Conservation (phyloP, 2,113 vertebrate genomes). For the Pachyramphus minor region DNA sequence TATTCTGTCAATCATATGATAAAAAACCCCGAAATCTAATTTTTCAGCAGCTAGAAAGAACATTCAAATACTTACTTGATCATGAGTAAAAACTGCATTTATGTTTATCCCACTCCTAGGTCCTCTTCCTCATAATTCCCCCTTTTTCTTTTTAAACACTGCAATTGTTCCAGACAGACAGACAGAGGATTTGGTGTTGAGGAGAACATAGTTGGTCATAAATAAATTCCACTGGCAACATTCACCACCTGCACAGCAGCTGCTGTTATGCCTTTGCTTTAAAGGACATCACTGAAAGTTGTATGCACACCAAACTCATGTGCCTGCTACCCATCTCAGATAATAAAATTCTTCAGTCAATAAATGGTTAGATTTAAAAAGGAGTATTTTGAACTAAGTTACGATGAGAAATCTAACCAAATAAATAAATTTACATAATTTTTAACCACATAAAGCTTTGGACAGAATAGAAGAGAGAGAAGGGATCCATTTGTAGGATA, state of each 20-base stretch:
- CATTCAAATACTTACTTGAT: not conserved
- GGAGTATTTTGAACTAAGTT: not conserved
- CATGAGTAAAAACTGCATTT: not conserved
- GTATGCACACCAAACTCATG: not conserved
- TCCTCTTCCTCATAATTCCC: not conserved
- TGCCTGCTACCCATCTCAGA: not conserved
- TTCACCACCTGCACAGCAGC: constrained; percentile 8
- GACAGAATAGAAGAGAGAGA: not conserved
- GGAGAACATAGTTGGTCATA: not conserved
- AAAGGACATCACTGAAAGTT: not conserved
- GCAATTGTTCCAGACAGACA: not conserved
- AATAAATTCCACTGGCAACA: not conserved
- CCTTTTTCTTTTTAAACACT: not conserved
- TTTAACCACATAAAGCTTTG: not conserved
- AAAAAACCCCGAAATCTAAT: not conserved
- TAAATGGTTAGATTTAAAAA: not conserved
- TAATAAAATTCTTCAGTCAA: not conserved
- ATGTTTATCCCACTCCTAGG: not conserved
- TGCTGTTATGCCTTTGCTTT: not conserved
- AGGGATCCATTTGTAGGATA: not conserved
- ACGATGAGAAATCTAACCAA: not conserved
- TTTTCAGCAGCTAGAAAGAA: not conserved
- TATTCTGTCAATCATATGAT: not conserved
- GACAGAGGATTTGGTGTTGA: not conserved
- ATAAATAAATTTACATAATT: not conserved